Evolutionary conservation across 2,113 vertebrate species (phyloP).

Genomic region (Channa maculata): DNA sequence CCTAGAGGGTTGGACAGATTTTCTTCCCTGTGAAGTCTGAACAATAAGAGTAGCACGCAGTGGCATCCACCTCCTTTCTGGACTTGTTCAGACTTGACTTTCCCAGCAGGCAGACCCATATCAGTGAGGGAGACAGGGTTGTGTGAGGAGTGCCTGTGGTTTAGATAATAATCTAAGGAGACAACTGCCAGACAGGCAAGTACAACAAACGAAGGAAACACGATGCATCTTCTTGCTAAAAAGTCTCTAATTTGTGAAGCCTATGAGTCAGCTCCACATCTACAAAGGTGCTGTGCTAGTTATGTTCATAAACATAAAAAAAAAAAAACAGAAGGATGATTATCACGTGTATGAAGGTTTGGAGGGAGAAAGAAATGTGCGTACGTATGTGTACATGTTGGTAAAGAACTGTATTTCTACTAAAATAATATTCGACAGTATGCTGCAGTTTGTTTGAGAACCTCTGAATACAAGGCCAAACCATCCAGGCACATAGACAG

Average conservation of each 20-base stretch:
- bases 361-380: no score
- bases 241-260: conserved; percentile 64
- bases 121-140: conserved; percentile 64
- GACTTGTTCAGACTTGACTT: conserved; percentile 73
- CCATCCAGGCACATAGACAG: neutral
- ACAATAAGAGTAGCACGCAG: conserved; percentile 37
- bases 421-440: no score
- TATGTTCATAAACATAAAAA: conserved; percentile 15
- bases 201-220: conserved; percentile 73
- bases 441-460: neutral
- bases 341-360: neutral
- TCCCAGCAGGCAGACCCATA: conserved; percentile 52
- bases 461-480: no score
- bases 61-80: conserved; percentile 39
- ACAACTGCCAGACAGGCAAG: conserved; percentile 71
- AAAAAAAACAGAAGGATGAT: neutral
- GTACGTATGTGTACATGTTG: conserved; percentile 9
- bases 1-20: conserved; percentile 23
- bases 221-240: conserved; percentile 43
- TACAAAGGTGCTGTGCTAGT: conserved; percentile 37
- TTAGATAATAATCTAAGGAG: conserved; percentile 73
- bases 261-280: conserved; percentile 30
- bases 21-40: conserved; percentile 41
- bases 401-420: neutral
- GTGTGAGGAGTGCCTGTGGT: conserved; percentile 71